These are phyloP conservation scores for Clunio marinus DNA, from an alignment of 2,888 invertebrate species.

Conservation along the genomic window DNA sequence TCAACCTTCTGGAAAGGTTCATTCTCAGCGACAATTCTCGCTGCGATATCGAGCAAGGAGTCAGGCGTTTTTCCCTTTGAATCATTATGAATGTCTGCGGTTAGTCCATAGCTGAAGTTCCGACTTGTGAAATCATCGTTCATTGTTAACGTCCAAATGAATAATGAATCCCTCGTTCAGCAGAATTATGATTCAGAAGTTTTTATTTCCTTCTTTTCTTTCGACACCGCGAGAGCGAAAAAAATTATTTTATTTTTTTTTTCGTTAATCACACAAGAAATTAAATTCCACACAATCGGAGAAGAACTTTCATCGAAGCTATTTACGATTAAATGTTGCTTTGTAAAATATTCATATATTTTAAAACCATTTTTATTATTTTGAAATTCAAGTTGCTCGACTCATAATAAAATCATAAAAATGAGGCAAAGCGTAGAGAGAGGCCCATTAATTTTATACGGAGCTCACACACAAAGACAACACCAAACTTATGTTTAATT, in stretches of 20 bases:
- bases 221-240: not conserved
- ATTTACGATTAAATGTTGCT: constrained; percentile 25
- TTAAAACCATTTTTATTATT: constrained; percentile 35
- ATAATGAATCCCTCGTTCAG: constrained; percentile 16
- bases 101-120: not conserved
- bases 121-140: constrained; percentile 35
- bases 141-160: constrained; percentile 28
- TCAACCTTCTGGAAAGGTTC: constrained; percentile 83
- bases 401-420: constrained; percentile 39
- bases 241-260: not conserved
- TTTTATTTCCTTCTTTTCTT: too few relatives aligned
- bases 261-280: not conserved
- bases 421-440: not conserved
- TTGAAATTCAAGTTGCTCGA: constrained; percentile 33
- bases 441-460: constrained; percentile 35
- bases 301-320: constrained; percentile 20
- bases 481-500: constrained; percentile 36
- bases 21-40: constrained; percentile 77
- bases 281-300: not conserved
- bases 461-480: constrained; percentile 34
- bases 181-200: constrained; percentile 27
- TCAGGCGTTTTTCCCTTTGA: constrained; percentile 55
- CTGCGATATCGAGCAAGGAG: constrained; percentile 75
- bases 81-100: not conserved
- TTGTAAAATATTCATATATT: constrained; percentile 34